A percentile compares a stretch with the other conserved stretches of the same genome.
Evolutionary conservation across 2,113 vertebrate species (phyloP).

Genomic region (Podarcis cretensis): DNA sequence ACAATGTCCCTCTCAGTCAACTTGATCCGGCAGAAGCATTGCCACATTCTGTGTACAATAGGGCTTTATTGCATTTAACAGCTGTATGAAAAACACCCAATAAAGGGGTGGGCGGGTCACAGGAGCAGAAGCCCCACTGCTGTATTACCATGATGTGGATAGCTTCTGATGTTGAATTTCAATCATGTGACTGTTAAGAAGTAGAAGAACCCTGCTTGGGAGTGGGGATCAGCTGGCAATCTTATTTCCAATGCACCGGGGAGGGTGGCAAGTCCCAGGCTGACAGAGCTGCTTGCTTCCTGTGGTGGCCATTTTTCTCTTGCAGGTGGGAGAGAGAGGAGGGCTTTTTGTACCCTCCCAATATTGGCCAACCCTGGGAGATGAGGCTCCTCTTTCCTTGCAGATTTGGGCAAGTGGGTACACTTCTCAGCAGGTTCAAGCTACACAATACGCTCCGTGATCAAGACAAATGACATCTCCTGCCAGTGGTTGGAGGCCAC

Average conservation of each 20-base stretch:
- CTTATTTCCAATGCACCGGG: not conserved
- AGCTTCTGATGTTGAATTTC: not conserved
- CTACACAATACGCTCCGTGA: constrained; percentile 26
- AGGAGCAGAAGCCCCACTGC: not conserved
- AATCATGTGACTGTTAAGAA: not conserved
- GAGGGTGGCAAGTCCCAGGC: not conserved
- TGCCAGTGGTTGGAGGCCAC: constrained; percentile 41
- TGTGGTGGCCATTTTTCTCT: not conserved
- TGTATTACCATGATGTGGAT: not conserved
- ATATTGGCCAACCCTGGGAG: not conserved
- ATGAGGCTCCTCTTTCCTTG: not conserved
- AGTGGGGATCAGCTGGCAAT: not conserved
- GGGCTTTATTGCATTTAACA: not conserved
- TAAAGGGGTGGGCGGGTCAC: not conserved
- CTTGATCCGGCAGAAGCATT: not conserved
- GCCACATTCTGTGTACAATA: not conserved
- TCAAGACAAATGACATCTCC: constrained; percentile 56
- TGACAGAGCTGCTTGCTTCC: not conserved
- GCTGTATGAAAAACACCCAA: not conserved
- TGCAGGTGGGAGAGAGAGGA: not conserved
- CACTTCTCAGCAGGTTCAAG: not conserved
- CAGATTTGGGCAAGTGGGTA: not conserved
- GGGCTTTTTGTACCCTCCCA: not conserved
- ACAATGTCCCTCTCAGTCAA: not conserved
- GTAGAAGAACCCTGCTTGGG: not conserved